These are phyloP conservation scores for Chrysotoxum bicinctum DNA, from an alignment of 2,888 invertebrate genomes.

Conservation along the genomic window DNA sequence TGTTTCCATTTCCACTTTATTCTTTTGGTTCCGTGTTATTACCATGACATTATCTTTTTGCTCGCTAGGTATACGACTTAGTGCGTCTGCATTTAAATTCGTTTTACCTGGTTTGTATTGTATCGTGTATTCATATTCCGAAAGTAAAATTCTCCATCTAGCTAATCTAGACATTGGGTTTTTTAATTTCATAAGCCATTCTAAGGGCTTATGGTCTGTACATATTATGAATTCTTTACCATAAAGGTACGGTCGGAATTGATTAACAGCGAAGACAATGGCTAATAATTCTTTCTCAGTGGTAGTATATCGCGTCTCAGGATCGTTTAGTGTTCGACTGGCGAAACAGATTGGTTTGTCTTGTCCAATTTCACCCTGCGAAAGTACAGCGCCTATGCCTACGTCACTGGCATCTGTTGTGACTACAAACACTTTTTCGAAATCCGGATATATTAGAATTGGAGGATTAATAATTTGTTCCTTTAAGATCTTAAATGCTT, in stretches of 20 bases:
- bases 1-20: neutral
- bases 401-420: neutral
- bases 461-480: neutral
- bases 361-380: slow-evolving; percentile 9
- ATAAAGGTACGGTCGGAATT: neutral
- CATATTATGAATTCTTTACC: neutral
- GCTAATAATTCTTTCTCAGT: neutral
- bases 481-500: slow-evolving; percentile 2
- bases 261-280: neutral
- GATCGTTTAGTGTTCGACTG: neutral
- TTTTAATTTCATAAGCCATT: slow-evolving; percentile 11
- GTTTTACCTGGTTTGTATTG: neutral
- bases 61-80: slow-evolving; percentile 1
- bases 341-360: slow-evolving; percentile 13
- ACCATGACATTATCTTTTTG: neutral
- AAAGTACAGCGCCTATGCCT: slow-evolving; percentile 1
- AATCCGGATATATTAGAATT: neutral
- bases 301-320: neutral
- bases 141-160: neutral
- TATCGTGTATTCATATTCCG: neutral
- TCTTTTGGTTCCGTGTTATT: neutral
- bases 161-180: slow-evolving; percentile 4
- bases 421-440: neutral
- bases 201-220: slow-evolving; percentile 7
- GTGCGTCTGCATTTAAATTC: neutral